Percentiles rank a stretch among this genome's conserved stretches.
These are phyloP conservation scores for Temnothorax nylanderi DNA, from an alignment of 1,140 invertebrate species.

Conservation along the genomic window DNA sequence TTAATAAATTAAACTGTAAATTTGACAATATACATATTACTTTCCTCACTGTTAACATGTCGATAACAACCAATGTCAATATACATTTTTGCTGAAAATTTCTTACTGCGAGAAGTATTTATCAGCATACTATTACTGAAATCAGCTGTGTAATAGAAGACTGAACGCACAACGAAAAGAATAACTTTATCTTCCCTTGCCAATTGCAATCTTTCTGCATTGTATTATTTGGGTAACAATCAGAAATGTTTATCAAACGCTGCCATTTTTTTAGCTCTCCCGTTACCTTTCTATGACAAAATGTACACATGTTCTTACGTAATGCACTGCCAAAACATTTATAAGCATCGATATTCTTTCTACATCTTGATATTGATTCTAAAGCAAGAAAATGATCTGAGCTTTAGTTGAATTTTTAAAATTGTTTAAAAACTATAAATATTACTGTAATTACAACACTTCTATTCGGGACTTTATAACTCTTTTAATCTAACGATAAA, in stretches of 20 bases:
- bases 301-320: constrained; percentile 31
- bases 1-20: constrained; percentile 30
- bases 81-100: constrained; percentile 21
- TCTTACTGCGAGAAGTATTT: constrained; percentile 17
- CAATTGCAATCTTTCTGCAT: constrained; percentile 44
- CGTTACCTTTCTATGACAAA: constrained; percentile 27
- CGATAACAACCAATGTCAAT: constrained; percentile 11
- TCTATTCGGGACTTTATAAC: background rate
- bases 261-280: constrained; percentile 54
- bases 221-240: constrained; percentile 28
- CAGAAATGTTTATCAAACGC: constrained; percentile 41
- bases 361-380: constrained; percentile 31
- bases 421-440: constrained; percentile 11
- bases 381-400: constrained; percentile 17
- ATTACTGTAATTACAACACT: constrained; percentile 32
- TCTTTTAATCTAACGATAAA: constrained; percentile 14
- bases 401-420: constrained; percentile 11
- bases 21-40: background rate
- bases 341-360: constrained; percentile 46
- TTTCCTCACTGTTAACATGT: background rate
- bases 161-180: constrained; percentile 70
- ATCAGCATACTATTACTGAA: constrained; percentile 10
- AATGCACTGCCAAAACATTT: constrained; percentile 65
- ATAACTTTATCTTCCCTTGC: constrained; percentile 41
- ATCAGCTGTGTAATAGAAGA: constrained; percentile 57